Base-by-base conservation (phyloP, 2,888 invertebrate species). In the Drosophila kuntzei region DNA sequence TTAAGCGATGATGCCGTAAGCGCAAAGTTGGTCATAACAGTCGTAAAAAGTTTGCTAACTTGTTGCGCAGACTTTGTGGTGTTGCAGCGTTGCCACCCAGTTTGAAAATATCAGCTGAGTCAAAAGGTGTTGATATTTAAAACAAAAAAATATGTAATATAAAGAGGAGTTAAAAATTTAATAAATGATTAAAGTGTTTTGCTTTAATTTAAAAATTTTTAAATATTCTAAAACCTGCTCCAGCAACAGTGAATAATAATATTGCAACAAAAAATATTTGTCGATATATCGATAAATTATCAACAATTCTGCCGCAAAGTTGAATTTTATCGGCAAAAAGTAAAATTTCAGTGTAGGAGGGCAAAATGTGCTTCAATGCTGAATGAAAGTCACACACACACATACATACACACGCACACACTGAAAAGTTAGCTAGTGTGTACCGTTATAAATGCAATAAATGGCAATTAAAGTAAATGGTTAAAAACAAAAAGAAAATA, bases 21-120 rank as follows among this genome's bases (percentile, higher is more conserved):
- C 80, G 78, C 79, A 62, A 84, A 86, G 88, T 87, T 86, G 90
- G 84, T 79, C 84, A 84, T 82, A 89, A 82, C 80, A 82, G 62
- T 74, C 68, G 72, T 79, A 69, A 75, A 75, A 85, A 79, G 85
- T 84, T 84, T 82, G 80, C 88, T 57, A 84, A 84, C 88, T 87
- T 86, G 82, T 79, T 80, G 73, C 80, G 77, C 80, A 83, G 84
- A 75, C 73, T 68, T 60, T 53, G 36, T 74, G 71, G 46, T 59
- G 72, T 46, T 47, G 61, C 50, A 66, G 87, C 39, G 87, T 80
- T 86, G 87, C 83, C 80, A 80, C 73, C 74, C 27, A 37, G 36
- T 43, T 36, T 27, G 29, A 36, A 32, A 36, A 43, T 32, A 61
- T 43, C 70, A 65, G 58, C 60, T 64, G 61, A 39, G 32, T 7